Evolutionary conservation across 53 echinoderm and acorn worm species (phyloP).

Genomic region (Zoroaster sp.): DNA sequence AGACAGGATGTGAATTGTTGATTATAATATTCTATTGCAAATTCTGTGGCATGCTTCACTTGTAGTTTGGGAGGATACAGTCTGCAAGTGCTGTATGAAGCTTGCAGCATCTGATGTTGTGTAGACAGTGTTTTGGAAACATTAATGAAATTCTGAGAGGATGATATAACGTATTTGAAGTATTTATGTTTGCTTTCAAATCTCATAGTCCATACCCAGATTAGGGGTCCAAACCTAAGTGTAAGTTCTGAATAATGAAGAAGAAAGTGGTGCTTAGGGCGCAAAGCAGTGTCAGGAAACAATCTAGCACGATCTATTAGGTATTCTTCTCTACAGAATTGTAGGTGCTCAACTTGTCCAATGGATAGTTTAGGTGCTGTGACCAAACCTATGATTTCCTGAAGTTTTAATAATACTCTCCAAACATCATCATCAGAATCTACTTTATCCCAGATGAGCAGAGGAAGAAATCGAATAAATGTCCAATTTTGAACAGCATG

Average conservation of each 20-base stretch:
- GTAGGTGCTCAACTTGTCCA: slow-evolving; percentile 31
- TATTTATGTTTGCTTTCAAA: slow-evolving; percentile 13
- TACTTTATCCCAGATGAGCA: slow-evolving; percentile 50
- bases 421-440: slow-evolving; percentile 46
- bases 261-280: not conserved
- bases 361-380: slow-evolving; percentile 43
- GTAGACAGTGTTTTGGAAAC: not conserved
- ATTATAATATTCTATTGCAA: not conserved
- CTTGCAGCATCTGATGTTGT: slow-evolving; percentile 5
- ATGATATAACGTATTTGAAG: not conserved
- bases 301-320: not conserved
- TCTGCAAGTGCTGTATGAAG: not conserved
- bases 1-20: slow-evolving; percentile 5
- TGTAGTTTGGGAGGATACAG: not conserved
- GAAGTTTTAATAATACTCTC: slow-evolving; percentile 27
- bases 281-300: not conserved
- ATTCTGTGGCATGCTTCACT: slow-evolving; percentile 17
- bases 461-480: slow-evolving; percentile 41
- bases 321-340: not conserved
- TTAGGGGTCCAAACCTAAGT: not conserved
- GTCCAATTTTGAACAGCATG: slow-evolving; percentile 75
- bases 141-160: slow-evolving; percentile 27
- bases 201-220: slow-evolving; percentile 7
- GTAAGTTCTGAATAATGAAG: not conserved
- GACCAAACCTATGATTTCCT: slow-evolving; percentile 48